Base-by-base conservation (phyloP, 1,140 invertebrate genomes). In the Mamestra configurata region DNA sequence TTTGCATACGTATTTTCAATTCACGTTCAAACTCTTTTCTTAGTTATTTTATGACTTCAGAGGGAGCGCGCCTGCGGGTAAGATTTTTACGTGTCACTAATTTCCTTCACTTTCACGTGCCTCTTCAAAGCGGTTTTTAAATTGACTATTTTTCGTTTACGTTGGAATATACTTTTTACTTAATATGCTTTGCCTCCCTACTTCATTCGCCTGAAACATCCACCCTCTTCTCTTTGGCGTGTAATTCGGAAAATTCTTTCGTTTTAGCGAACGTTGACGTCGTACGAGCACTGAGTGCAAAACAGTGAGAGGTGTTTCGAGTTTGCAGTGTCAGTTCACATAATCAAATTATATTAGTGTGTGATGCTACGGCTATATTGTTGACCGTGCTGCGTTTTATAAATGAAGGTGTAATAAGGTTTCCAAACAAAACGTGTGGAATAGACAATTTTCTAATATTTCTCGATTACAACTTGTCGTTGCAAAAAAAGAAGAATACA, bases 51-150 rank as follows among this genome's bases (percentile, higher is more conserved):
- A 8, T 10, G 18, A 55, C 18, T 55, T 55, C 18, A 55, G 10
- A 18, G 49, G 18, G 49, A 7, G 15, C 18, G 7, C 4, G 4
- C 20, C 51, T 6, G 8, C 6, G 4, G 8, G 27, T 10, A 15
- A 59, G 11, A 6, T 4, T 35, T 61, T 0, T 35, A 59, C 8
- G n/a, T 7, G 4, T 1, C 31, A 35, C 4, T 13, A 61, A 7
- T n/a, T 61, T 61, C n/a, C 57, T 61, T 61, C 1, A 61, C 27
- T 61, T 61, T n/a, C 1, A 61, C 7, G 35, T 35, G 11, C 27
- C n/a, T 61, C 57, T 61, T 61, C 57, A 35, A 35, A 61, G 31
- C 57, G 27, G 57, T 35, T 35, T 61, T 35, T n/a, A 61, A 61
- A 15, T 35, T 13, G 27, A 35, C 11, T 61, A 24, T 22, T 61